Evolutionary conservation across 1,140 invertebrate species (phyloP), one percentile per base, ranked within the genome.

Genomic region (Sesamia nonagrioides): DNA sequence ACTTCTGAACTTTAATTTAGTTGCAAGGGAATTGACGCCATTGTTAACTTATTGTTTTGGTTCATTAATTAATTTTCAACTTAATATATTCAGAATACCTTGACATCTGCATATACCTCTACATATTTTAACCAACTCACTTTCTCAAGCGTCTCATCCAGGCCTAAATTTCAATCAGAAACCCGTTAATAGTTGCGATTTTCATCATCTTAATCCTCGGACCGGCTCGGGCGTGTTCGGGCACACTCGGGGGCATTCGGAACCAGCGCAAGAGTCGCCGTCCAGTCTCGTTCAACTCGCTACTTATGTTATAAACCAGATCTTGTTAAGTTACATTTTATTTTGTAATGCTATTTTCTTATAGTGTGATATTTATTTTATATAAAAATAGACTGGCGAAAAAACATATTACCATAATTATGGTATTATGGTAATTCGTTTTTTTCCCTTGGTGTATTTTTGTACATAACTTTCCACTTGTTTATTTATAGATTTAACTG

Each of bases 271-370:
- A 61, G 73, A 48, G 73, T 63, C 73, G 73, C 73, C 73, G 73
- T 42, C 73, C 27, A 48, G 73, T 75, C 73, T 75, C 73, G 58
- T 52, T 50, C 42, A 75, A 61, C 73, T 33, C 58, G 58, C 37
- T 61, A 61, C 58, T 75, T 63, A 74, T 40, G 69, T 74, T 74
- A 52, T 58, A 75, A 75, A 75, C 73, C 73, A 75, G 73, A 75
- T 63, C 73, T 75, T 61, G 73, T 75, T 50, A 61, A 75, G 18
- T 63, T 63, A 63, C 48, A 71, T 71, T 52, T 71, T 71, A 52
- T 68, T 69, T 50, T 52, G 35, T 69, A 52, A 33, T 35, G 13
- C 17, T 35, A 52, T 71, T 75, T 48, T 60, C 9, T 40, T 61
- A 27, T 74, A 45, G 18, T 35, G 37, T 72, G 48, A 35, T 35